Conservation (phyloP, 2,113 vertebrate genomes). For the Notarius lentiginosus region DNA sequence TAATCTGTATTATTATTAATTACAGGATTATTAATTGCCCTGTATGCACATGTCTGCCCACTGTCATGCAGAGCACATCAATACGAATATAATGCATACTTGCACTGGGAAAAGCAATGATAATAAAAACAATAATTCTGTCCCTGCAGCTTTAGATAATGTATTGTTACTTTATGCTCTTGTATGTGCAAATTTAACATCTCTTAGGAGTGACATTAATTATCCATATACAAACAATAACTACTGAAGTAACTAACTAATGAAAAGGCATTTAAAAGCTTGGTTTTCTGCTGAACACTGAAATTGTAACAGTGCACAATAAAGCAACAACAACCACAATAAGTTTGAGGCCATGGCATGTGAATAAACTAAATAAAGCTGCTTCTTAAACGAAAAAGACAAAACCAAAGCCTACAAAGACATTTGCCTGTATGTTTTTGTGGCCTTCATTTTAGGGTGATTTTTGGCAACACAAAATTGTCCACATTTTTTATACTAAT, state of each 20-base stretch:
- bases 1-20: neutral
- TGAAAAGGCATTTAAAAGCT: conserved; percentile 47
- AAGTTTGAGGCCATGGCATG: neutral
- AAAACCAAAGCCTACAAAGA: conserved; percentile 28
- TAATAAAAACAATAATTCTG: conserved; percentile 8
- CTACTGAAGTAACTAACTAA: conserved; percentile 15
- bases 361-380: neutral
- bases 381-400: conserved; percentile 38
- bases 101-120: neutral
- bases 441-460: conserved; percentile 38
- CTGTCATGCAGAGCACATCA: conserved; percentile 22
- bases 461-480: conserved; percentile 27
- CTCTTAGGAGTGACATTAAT: neutral
- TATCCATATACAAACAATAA: neutral
- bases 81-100: conserved; percentile 9
- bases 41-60: conserved; percentile 17
- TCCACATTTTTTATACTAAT: conserved; percentile 10
- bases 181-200: conserved; percentile 26
- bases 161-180: neutral
- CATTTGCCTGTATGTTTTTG: conserved; percentile 11
- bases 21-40: neutral
- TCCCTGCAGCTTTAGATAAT: conserved; percentile 10
- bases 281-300: conserved; percentile 30
- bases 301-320: conserved; percentile 41
- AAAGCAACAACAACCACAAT: conserved; percentile 23